A percentile compares a stretch with the other conserved stretches of the same genome.
Conservation (phyloP, 2,113 vertebrate genomes). For the Eudyptes chrysolophus region DNA sequence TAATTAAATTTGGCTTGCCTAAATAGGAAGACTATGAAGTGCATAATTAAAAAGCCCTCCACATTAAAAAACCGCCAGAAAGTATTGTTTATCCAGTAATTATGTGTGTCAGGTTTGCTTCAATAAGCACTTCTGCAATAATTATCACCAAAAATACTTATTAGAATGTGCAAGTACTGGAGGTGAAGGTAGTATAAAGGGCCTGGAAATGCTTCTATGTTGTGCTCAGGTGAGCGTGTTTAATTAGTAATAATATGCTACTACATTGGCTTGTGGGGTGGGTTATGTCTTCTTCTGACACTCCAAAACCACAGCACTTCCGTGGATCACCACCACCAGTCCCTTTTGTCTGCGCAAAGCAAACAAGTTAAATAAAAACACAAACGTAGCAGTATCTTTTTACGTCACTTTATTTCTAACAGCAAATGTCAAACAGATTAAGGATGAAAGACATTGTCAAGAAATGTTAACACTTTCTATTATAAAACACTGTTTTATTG, state of each 20-base stretch:
- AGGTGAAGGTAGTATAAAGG: background rate
- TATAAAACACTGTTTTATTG: background rate
- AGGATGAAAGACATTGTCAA: background rate
- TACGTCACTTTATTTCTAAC: conserved; percentile 27
- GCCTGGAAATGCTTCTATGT: background rate
- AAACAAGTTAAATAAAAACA: conserved; percentile 30
- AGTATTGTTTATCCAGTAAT: background rate
- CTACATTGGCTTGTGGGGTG: background rate
- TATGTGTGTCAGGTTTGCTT: background rate
- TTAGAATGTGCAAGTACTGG: background rate
- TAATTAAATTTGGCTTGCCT: conserved; percentile 22
- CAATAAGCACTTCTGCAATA: background rate
- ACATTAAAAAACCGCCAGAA: background rate
- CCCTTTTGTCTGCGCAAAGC: conserved; percentile 8
- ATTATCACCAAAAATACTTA: background rate
- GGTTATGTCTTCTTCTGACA: background rate
- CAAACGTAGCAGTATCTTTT: conserved; percentile 5
- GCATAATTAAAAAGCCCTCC: background rate
- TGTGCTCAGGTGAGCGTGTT: background rate
- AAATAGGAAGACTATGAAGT: background rate
- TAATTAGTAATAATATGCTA: background rate
- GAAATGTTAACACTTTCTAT: conserved; percentile 8
- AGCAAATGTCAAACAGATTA: conserved; percentile 45
- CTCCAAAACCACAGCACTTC: background rate
- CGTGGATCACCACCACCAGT: background rate